Evolutionary conservation across 1,140 invertebrate genomes (phyloP), one percentile per base, ranked within the genome.

Genomic region (Colletes latitarsis): DNA sequence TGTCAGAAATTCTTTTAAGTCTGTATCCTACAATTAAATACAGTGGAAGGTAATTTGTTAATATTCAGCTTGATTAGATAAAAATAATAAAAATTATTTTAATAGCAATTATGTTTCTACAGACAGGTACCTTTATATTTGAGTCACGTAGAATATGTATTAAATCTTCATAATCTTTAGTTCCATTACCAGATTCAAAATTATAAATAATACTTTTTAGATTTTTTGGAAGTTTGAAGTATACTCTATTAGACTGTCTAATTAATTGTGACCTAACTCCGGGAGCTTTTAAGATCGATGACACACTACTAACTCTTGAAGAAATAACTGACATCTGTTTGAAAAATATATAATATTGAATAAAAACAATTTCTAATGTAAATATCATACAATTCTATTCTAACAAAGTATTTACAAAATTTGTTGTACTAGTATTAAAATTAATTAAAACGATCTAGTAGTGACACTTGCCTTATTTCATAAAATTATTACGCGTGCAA

Each of bases 1-100:
- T 62, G 88, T 88, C 14, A 96, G 81, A 41, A 96, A 88, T 9
- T 92, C 82, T 6, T 94, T 82, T 55, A 96, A 91, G 77, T 96
- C 95, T 15, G 88, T 86, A 89, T 96, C 95, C 93, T 95, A 55
- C 39, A 17, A 21, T 57, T 8, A 78, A 75, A 94, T 85, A 79
- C 55, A 57, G 67, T 19, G 19, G 60, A 68, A 12, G 60, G 2
- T 62, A 39, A 73, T 14, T 49, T 55, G 43, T 64, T 43, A 67
- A 46, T n/a, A 21, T 10, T 12, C 19, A 53, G 5, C 64, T 49
- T 6, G 21, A 15, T 17, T 19, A 82, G n/a, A 82, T 52, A 60
- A 17, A n/a, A 12, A 39, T 6, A 67, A 73, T n/a, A 19, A 30
- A 43, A 30, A 70, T 49, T n/a, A n/a, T n/a, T n/a, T n/a, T n/a